A percentile compares a stretch with the other conserved stretches of the same genome.
These are phyloP conservation scores for Drosophila pseudoobscura DNA, from an alignment of 1,140 invertebrate species.

Conservation along the genomic window DNA sequence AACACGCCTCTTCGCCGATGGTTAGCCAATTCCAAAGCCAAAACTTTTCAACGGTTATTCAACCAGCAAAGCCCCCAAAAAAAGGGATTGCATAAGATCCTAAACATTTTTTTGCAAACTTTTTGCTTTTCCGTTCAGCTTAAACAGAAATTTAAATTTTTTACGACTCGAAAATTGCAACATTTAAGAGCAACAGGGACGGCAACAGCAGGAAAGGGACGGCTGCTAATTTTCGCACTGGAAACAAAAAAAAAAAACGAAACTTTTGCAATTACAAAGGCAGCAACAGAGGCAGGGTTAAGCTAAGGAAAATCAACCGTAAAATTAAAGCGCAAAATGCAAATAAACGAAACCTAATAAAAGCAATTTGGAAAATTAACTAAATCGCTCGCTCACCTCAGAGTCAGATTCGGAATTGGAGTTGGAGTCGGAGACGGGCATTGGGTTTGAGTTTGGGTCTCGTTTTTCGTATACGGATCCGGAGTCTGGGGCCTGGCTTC, in stretches of 20 bases:
- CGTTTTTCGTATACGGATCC: neutral
- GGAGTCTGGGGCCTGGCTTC: conserved; percentile 6
- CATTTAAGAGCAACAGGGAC: conserved; percentile 57
- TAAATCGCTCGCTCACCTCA: conserved; percentile 63
- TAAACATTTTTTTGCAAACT: conserved; percentile 55
- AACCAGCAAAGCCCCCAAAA: conserved; percentile 33
- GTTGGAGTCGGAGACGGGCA: conserved; percentile 5
- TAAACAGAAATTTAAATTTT: conserved; percentile 59
- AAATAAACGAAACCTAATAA: conserved; percentile 83
- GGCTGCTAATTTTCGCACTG: conserved; percentile 50
- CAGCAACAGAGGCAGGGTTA: conserved; percentile 52
- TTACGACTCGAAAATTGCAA: conserved; percentile 76
- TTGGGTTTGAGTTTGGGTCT: too few relatives aligned
- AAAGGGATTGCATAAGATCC: conserved; percentile 62
- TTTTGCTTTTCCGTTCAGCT: conserved; percentile 23
- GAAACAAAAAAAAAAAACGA: conserved; percentile 24
- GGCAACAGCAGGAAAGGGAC: conserved; percentile 38
- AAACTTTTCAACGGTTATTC: conserved; percentile 48
- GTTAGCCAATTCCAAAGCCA: conserved; percentile 36
- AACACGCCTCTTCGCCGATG: conserved; percentile 35
- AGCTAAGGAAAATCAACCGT: conserved; percentile 48
- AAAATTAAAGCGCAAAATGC: conserved; percentile 82
- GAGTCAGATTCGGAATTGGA: conserved; percentile 14
- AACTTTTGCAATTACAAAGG: conserved; percentile 46
- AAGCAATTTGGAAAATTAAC: conserved; percentile 81